Conservation (phyloP, 2,888 invertebrate species). For the Ichneumon xanthorius region DNA sequence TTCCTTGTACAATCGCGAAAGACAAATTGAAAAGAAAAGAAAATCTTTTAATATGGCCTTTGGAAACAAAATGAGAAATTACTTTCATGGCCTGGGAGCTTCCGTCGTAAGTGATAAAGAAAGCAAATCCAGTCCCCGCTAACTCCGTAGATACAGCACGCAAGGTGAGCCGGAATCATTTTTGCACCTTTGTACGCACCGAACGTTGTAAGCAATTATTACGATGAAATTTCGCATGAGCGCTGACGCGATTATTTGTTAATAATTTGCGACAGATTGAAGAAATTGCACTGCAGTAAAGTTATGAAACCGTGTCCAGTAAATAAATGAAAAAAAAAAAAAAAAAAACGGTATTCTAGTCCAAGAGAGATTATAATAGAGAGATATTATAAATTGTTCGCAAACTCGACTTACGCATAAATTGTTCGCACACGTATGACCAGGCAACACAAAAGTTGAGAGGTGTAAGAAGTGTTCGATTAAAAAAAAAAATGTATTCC, state of each 20-base stretch:
- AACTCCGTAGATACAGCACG: constrained; percentile 68
- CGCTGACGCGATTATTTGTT: constrained; percentile 43
- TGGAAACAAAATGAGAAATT: constrained; percentile 27
- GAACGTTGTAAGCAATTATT: constrained; percentile 34
- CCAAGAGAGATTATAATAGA: constrained; percentile 3
- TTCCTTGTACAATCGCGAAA: constrained; percentile 40
- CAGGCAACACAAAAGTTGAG: constrained; percentile 14
- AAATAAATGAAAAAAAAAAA: constrained; percentile 42
- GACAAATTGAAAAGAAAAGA: constrained; percentile 17
- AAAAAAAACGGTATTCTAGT: neutral
- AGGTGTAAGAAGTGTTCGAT: constrained; percentile 33
- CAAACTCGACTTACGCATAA: constrained; percentile 59
- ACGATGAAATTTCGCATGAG: constrained; percentile 39
- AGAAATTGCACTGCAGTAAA: constrained; percentile 21
- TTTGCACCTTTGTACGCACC: constrained; percentile 79
- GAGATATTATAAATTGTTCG: constrained; percentile 5
- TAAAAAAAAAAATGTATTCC: constrained; percentile 22
- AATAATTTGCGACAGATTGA: constrained; percentile 6
- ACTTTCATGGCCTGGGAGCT: constrained; percentile 19
- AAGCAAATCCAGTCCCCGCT: constrained; percentile 20
- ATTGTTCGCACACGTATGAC: constrained; percentile 59
- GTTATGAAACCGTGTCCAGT: constrained; percentile 43
- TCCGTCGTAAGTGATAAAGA: constrained; percentile 36
- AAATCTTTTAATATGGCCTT: constrained; percentile 36
- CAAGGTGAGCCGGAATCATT: constrained; percentile 74